A percentile compares a stretch with the other conserved stretches of the same genome.
phyloP scores from a whole-genome alignment of 2,888 invertebrate genomes.

The Itoplectis maculator region DNA sequence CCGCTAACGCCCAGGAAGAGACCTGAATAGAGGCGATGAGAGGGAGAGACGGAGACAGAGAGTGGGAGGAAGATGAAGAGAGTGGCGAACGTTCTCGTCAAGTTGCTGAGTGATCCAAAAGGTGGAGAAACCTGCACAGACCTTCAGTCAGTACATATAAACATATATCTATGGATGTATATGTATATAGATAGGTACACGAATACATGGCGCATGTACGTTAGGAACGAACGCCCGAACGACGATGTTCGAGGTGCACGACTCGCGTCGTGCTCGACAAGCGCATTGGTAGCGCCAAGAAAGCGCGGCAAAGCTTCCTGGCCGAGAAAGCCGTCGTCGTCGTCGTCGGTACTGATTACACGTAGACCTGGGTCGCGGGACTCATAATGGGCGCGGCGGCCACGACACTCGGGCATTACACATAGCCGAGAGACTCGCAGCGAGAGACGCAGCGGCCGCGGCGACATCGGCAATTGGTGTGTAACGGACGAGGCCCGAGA shows the following conservation, averaged over 20 bases:
- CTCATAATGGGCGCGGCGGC: conserved; percentile 19
- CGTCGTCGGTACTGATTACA: conserved; percentile 64
- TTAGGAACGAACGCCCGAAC: background rate
- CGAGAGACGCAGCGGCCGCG: conserved; percentile 6
- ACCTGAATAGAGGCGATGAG: conserved; percentile 58
- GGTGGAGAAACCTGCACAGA: background rate
- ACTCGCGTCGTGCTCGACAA: conserved; percentile 2
- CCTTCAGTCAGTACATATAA: background rate
- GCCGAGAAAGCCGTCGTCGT: conserved; percentile 13
- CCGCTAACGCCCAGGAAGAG: conserved; percentile 50
- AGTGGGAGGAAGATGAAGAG: no score
- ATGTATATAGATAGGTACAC: no score
- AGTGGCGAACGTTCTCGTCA: conserved; percentile 20
- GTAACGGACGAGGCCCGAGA: conserved; percentile 11
- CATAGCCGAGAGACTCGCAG: no score
- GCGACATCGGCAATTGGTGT: conserved; percentile 39
- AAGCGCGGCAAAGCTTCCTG: background rate
- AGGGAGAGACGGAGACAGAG: background rate
- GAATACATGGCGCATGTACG: background rate
- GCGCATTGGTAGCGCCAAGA: conserved; percentile 20
- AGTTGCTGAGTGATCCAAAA: conserved; percentile 54
- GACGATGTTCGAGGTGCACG: conserved; percentile 2
- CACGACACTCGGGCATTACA: no score
- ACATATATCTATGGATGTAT: no score
- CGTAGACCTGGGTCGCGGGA: conserved; percentile 22